Base-by-base conservation (phyloP, 2,113 vertebrate species). In the Donacobius atricapilla region DNA sequence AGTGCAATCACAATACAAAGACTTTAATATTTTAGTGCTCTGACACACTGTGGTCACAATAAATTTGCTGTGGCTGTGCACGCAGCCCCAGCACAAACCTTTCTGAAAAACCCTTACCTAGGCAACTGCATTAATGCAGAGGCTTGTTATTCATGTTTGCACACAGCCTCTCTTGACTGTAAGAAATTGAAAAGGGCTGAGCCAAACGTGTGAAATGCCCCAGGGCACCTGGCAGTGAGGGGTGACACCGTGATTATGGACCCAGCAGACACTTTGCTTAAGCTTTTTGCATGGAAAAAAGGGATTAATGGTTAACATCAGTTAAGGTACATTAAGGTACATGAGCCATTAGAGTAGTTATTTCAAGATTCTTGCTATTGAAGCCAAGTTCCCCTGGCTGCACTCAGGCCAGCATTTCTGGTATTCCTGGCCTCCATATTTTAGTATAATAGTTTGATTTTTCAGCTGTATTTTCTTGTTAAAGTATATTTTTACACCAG, bases 11-110 rank as follows among this genome's bases (percentile, higher is more conserved):
- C 83, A 83, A 90, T 4, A 81, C 71, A 66, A 92, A 90, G 83
- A 30, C 48, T 91, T 88, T 25, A 83, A 80, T 92, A 93, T 94
- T 96, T 88, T 33, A 92, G 90, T 81, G 77, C 79, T 90, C 76
- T 73, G 60, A 93, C 83, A 83, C 39, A 3, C 64, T 35, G 76
- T 80, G 92, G 87, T 91, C 90, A 63, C 87, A 79, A 39, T 89
- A 66, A 83, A 92, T 90, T 47, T 63, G 68, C 91, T 31, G 56
- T 83, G 80, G 83, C 51, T 83, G 79, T 88, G 71, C 92, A 90
- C 1, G 10, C 66, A 77, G 85, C 82, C 83, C 85, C 63, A 58
- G 90, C 83, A 86, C 45, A 90, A 70, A 73, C 17, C 58, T 89
- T 22, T 87, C n/a, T 84, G 82, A 39, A 86, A 92, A 93, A 31